Base-by-base conservation (phyloP, 2,888 invertebrate species). In the Mesopsocus fuscifrons region DNA sequence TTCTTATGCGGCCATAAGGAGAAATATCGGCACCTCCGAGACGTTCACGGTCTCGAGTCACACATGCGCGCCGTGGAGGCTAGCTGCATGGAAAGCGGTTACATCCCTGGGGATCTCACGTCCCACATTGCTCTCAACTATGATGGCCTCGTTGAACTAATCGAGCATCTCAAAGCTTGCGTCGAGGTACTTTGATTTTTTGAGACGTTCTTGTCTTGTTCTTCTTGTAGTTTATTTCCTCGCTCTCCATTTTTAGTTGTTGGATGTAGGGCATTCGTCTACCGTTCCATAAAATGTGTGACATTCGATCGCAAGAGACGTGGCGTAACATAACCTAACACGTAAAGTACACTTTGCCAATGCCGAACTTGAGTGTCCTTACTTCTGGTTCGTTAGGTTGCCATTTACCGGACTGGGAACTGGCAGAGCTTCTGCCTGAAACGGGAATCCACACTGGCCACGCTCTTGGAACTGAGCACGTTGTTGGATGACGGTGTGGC, bases 1-100 rank as follows among this genome's bases (percentile, higher is more conserved):
- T 81, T 89, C 52, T 78, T 95, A 50, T 92, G 94, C 59, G 94
- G 92, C 17, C 89, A 84, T 44, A 91, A 94, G 56, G 95, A 97
- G 52, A 87, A 88, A 43, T 97, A 97, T 65, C 74, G 95, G 1
- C 85, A 91, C 57, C 66, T 91, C 49, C 74, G 95, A 33, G 97
- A 97, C 67, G 73, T 91, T 11, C 92, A 95, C 62, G 84, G 91
- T 1, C 67, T 95, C 3, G 84, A 85, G 53, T 83, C 84, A 31
- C 91, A 94, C 57, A 73, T 94, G 56, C 77, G 74, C 57, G 41
- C 21, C 9, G 67, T 69, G 1, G 64, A 62, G 50, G 60, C 65
- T 41, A 68, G 67, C 53, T 67, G 69, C 49, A 57, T 59, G 58
- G 77, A 61, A 45, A 68, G 67, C 1, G 69, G 69, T n/a, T 68